Percentiles rank a stretch among this genome's conserved stretches.
These are phyloP conservation scores for Eulemur rubriventer DNA, from an alignment of 2,797 vertebrate species.

Conservation along the genomic window DNA sequence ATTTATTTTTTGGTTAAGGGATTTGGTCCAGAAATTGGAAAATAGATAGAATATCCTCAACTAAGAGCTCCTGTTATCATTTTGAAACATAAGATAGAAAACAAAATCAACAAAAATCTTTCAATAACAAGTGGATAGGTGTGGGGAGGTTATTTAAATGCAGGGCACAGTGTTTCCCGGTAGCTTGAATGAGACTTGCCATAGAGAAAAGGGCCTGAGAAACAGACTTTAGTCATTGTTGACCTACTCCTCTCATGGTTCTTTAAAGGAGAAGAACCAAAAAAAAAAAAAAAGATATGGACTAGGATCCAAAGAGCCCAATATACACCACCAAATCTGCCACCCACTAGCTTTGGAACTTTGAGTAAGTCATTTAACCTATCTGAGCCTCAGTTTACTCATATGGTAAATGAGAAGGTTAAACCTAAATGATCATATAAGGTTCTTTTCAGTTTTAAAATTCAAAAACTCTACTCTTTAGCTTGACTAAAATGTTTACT, in stretches of 20 bases:
- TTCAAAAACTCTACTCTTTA: neutral
- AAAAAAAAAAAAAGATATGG: neutral
- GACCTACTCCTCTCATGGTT: neutral
- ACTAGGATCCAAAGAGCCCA: neutral
- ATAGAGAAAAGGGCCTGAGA: neutral
- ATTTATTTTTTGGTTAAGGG: neutral
- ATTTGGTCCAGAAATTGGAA: conserved; percentile 52
- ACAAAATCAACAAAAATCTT: neutral
- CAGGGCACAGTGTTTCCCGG: neutral
- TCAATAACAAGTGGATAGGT: neutral
- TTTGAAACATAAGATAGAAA: conserved; percentile 8
- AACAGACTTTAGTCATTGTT: neutral
- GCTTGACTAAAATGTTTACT: neutral
- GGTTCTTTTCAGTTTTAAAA: neutral
- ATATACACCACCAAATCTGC: neutral
- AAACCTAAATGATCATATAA: neutral
- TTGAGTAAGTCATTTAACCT: neutral
- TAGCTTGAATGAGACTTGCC: neutral
- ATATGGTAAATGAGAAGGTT: neutral
- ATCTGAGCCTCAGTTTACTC: neutral
- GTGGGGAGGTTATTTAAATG: neutral
- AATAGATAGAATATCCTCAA: neutral
- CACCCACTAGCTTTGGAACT: neutral
- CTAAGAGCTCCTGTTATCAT: neutral
- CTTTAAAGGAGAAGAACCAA: neutral